A percentile compares a stretch with the other conserved stretches of the same genome.
Conservation (phyloP, 2,888 invertebrate genomes). For the Sphaerophoria taeniata region DNA sequence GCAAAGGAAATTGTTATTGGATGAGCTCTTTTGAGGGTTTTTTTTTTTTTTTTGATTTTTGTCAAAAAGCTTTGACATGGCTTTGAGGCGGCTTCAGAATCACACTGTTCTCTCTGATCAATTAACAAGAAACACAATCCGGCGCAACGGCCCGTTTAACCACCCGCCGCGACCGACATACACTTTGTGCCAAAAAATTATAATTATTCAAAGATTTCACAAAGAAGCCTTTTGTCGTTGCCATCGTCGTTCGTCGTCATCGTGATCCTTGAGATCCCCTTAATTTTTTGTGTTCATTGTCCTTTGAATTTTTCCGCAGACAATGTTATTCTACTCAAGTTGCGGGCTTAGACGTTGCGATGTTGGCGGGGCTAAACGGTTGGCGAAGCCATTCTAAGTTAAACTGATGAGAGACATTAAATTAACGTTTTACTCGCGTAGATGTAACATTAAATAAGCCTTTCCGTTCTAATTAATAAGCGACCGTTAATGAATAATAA, state of each 20-base stretch:
- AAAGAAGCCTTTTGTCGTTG: conserved; percentile 9
- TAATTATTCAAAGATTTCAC: conserved; percentile 55
- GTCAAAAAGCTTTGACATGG: not conserved
- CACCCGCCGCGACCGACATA: too few relatives aligned
- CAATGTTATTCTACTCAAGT: not conserved
- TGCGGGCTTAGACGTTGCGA: not conserved
- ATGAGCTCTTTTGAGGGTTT: conserved; percentile 13
- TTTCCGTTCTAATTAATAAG: conserved; percentile 56
- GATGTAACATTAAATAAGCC: conserved; percentile 48
- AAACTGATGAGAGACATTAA: conserved; percentile 59
- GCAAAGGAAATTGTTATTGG: conserved; percentile 11
- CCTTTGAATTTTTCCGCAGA: not conserved
- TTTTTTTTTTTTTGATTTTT: not conserved
- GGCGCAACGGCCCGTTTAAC: not conserved
- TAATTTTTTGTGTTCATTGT: conserved; percentile 16
- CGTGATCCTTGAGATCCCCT: not conserved
- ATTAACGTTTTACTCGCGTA: conserved; percentile 65
- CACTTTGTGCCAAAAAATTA: conserved; percentile 1
- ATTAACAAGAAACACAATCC: conserved; percentile 52
- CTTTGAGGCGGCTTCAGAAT: conserved; percentile 16
- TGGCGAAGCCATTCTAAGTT: conserved; percentile 7
- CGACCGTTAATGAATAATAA: conserved; percentile 65
- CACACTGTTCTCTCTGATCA: conserved; percentile 59
- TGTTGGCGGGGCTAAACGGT: not conserved
- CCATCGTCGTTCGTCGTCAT: too few relatives aligned